Conservation (phyloP, 2,113 vertebrate genomes). For the Apeltes quadracus region DNA sequence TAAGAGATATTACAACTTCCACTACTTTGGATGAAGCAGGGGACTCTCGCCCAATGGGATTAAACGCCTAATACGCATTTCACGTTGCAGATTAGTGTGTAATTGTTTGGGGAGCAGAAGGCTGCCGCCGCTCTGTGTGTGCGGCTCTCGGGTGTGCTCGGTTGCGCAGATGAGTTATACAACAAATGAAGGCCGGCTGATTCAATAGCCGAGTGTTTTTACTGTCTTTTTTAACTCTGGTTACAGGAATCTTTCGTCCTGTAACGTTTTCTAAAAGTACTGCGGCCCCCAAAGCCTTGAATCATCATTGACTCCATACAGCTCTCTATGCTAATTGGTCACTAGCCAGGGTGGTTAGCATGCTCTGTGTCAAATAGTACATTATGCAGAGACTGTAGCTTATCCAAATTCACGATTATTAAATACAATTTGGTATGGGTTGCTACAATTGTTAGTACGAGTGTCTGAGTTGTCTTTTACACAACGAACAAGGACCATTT, state of each 20-base stretch:
- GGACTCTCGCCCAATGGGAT: constrained; percentile 66
- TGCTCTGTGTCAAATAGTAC: background rate
- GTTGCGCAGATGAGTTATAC: constrained; percentile 61
- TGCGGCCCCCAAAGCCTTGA: constrained; percentile 1
- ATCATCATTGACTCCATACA: constrained; percentile 10
- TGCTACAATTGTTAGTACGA: background rate
- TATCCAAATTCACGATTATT: background rate
- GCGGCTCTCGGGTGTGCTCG: constrained; percentile 48
- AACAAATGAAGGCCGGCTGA: constrained; percentile 57
- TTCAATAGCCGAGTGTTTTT: constrained; percentile 36
- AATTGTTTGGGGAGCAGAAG: constrained; percentile 79
- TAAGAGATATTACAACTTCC: constrained; percentile 67
- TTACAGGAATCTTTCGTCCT: background rate
- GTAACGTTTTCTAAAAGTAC: constrained; percentile 4
- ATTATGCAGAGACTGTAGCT: background rate
- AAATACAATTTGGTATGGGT: background rate
- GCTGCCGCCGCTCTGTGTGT: constrained; percentile 46
- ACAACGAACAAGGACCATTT: background rate
- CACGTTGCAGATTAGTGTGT: constrained; percentile 78
- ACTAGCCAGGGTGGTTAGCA: background rate
- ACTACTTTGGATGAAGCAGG: constrained; percentile 62
- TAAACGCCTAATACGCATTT: constrained; percentile 78
- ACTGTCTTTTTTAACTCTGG: background rate
- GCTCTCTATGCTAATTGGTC: too few species aligned
- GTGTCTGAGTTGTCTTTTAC: background rate